These are phyloP conservation scores for Standfussiana lucernea DNA, from an alignment of 2,888 invertebrate genomes.

Conservation along the genomic window DNA sequence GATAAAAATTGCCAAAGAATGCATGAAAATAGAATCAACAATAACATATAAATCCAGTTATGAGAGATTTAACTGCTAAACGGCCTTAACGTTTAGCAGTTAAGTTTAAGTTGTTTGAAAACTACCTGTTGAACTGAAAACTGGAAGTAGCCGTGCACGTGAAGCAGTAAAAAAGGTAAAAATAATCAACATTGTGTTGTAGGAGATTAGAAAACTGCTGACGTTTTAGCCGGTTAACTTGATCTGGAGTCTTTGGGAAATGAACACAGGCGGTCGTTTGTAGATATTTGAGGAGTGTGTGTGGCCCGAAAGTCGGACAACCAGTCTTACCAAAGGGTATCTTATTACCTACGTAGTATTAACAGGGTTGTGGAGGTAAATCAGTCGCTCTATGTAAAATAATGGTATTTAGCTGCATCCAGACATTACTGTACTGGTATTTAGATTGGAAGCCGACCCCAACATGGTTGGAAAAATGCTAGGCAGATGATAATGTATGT, in stretches of 20 bases:
- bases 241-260: background rate
- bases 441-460: no score
- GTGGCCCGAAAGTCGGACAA: no score
- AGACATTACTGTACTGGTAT: no score
- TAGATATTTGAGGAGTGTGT: no score
- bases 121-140: background rate
- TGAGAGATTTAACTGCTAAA: conserved; percentile 1
- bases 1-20: conserved; percentile 13
- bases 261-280: background rate
- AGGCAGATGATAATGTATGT: no score
- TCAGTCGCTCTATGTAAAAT: no score
- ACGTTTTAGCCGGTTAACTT: background rate
- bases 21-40: conserved; percentile 39
- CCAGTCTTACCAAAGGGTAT: no score
- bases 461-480: no score
- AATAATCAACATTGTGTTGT: conserved; percentile 11
- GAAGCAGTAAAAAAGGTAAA: conserved; percentile 1
- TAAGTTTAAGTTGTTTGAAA: conserved; percentile 22
- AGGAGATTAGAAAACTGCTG: background rate
- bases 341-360: no score
- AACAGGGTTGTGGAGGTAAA: no score
- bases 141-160: background rate
- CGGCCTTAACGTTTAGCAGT: no score
- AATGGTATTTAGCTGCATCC: no score
- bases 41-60: conserved; percentile 37